Percentiles rank a stretch among this genome's conserved stretches.
These are phyloP conservation scores for Alectura lathami DNA, from an alignment of 2,113 vertebrate species.

Conservation along the genomic window DNA sequence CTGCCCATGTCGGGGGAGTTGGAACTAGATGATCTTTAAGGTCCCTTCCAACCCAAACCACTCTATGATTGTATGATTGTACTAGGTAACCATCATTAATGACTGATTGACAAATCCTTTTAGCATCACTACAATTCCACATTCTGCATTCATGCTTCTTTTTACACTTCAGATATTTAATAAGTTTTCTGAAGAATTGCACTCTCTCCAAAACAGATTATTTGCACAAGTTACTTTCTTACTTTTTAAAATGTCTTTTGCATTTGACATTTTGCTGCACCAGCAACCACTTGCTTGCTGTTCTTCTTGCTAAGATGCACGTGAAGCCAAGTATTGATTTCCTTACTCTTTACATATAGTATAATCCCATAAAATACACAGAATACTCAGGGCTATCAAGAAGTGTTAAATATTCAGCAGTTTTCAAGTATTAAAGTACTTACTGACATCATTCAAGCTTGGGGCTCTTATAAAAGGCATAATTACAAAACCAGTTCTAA, in stretches of 20 bases:
- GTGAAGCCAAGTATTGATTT: background rate
- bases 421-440: background rate
- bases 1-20: too few species aligned
- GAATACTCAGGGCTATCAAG: background rate
- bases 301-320: background rate
- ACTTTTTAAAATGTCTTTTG: background rate
- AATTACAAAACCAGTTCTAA: background rate
- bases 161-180: background rate
- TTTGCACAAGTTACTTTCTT: background rate
- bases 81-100: background rate
- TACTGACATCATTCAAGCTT: background rate
- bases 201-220: background rate
- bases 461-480: background rate
- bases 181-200: background rate
- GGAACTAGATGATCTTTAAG: too few species aligned
- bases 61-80: too few species aligned
- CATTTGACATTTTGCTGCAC: background rate
- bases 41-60: too few species aligned
- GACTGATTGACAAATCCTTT: background rate
- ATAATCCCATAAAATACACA: background rate
- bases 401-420: background rate
- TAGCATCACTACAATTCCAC: background rate
- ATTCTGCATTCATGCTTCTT: background rate
- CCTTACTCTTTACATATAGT: background rate
- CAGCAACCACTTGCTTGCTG: background rate